phyloP scores from a whole-genome alignment of 23 tunicate species.

The Trididemnum clinides region DNA sequence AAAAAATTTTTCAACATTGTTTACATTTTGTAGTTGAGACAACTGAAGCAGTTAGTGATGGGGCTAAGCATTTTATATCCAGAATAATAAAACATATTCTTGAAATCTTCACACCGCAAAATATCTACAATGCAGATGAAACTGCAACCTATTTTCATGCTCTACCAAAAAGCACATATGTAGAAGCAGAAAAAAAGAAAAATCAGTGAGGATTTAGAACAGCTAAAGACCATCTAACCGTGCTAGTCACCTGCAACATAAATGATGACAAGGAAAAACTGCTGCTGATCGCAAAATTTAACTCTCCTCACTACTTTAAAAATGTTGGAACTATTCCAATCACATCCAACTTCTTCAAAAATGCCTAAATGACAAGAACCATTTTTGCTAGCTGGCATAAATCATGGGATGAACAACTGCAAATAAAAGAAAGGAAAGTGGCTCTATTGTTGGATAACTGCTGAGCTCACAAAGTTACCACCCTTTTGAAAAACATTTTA shows the following conservation, averaged over 20 bases:
- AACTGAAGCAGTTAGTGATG: too few species aligned
- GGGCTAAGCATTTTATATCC: too few species aligned
- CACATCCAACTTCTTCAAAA: too few species aligned
- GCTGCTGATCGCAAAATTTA: slow-evolving; percentile 22
- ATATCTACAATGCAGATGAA: too few species aligned
- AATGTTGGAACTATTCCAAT: slow-evolving; percentile 28
- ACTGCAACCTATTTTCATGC: too few species aligned
- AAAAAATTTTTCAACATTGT: too few species aligned
- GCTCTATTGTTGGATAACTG: slow-evolving; percentile 16
- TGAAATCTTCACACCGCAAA: too few species aligned
- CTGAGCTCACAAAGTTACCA: background rate
- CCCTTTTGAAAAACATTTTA: background rate
- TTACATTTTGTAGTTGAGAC: too few species aligned
- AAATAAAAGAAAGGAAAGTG: slow-evolving; percentile 13
- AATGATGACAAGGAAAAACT: slow-evolving; percentile 1
- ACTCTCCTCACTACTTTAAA: slow-evolving; percentile 18
- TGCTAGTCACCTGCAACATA: slow-evolving; percentile 19
- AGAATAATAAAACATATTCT: too few species aligned
- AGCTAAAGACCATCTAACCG: slow-evolving; percentile 31
- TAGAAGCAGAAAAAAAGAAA: slow-evolving; percentile 14
- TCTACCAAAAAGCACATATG: too few species aligned
- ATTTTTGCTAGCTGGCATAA: background rate
- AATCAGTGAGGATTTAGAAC: slow-evolving; percentile 17
- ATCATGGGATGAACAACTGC: background rate
- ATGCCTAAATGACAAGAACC: background rate